A percentile compares a stretch with the other conserved stretches of the same genome.
Evolutionary conservation across 2,888 invertebrate genomes (phyloP).

Genomic region (Drosophila anomelani): DNA sequence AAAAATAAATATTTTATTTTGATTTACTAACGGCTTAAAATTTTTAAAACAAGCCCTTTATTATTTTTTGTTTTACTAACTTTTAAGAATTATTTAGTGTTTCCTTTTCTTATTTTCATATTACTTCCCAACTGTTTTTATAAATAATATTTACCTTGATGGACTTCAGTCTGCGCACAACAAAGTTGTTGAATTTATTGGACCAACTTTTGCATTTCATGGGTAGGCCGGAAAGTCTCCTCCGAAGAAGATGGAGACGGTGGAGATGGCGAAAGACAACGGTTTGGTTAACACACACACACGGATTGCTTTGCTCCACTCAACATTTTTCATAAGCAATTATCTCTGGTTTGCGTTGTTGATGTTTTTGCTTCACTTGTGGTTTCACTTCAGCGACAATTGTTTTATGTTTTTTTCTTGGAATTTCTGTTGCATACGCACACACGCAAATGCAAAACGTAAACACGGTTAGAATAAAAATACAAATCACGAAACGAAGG

Average conservation of each 20-base stretch:
- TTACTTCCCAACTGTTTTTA: background rate
- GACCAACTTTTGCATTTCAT: conserved; percentile 85
- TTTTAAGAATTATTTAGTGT: background rate
- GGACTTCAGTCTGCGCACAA: conserved; percentile 83
- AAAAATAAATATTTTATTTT: background rate
- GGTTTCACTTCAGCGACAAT: conserved; percentile 8
- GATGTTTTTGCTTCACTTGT: conserved; percentile 18
- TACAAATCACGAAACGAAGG: conserved; percentile 5
- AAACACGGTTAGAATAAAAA: background rate
- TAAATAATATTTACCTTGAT: conserved; percentile 81
- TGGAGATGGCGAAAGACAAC: conserved; percentile 19
- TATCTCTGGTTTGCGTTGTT: background rate
- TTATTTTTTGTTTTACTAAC: background rate
- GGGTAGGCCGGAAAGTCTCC: conserved; percentile 73
- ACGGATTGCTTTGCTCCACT: conserved; percentile 4
- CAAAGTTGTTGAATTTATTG: conserved; percentile 85
- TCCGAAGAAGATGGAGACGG: conserved; percentile 30
- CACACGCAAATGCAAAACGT: background rate
- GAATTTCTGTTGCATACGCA: background rate
- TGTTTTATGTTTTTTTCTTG: conserved; percentile 10
- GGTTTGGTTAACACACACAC: conserved; percentile 10
- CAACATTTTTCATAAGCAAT: background rate
- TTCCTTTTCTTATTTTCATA: background rate
- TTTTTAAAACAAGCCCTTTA: no score
- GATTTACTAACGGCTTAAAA: no score